These are phyloP conservation scores for Hystrix brachyura DNA, from an alignment of 2,113 vertebrate species.

Conservation along the genomic window DNA sequence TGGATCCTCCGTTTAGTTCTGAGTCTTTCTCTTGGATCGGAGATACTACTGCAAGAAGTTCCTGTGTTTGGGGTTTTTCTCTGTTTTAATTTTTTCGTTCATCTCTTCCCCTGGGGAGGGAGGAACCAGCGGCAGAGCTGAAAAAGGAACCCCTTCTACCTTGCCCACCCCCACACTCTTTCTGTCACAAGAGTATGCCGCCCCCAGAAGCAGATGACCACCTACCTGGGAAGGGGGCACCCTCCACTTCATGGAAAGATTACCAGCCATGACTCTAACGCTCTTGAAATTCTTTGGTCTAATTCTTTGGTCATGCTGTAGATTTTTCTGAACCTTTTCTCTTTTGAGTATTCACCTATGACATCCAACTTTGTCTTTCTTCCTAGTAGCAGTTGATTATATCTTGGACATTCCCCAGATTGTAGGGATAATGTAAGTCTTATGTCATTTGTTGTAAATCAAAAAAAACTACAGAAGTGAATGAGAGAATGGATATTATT, in stretches of 20 bases:
- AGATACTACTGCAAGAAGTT: neutral
- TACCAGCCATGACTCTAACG: neutral
- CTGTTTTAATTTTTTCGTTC: neutral
- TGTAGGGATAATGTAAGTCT: neutral
- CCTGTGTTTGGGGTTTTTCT: neutral
- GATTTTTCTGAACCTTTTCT: neutral
- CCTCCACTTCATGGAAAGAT: neutral
- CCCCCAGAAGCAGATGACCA: neutral
- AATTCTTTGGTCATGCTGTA: neutral
- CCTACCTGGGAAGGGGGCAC: neutral
- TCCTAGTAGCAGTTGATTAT: neutral
- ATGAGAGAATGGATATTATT: neutral
- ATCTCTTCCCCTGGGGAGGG: neutral
- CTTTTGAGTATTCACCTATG: neutral
- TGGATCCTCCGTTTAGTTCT: neutral
- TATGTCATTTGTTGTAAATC: neutral
- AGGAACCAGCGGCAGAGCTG: neutral
- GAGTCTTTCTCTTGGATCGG: neutral
- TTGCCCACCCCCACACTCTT: accelerated
- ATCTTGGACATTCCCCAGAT: neutral
- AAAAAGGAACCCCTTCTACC: neutral
- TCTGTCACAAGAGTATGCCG: neutral
- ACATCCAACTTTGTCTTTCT: neutral
- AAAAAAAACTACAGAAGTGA: neutral
- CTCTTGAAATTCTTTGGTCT: neutral